A percentile compares a stretch with the other conserved stretches of the same genome.
Conservation (phyloP, 35 echinoderm and acorn worm species). For the Stichopus chloronotus region DNA sequence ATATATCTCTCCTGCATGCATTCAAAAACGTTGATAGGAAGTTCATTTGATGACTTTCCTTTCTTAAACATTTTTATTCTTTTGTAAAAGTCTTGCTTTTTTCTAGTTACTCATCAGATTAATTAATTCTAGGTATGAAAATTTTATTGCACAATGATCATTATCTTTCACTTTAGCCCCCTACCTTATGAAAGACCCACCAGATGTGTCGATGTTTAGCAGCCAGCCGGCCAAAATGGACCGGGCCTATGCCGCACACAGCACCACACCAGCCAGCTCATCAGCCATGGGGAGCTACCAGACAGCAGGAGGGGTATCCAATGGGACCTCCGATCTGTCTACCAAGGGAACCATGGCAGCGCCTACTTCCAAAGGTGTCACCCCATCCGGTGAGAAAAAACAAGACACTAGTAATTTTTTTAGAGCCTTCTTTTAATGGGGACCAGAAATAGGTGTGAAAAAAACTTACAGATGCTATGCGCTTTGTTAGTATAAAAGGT, state of each 20-base stretch:
- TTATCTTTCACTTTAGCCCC: conserved; percentile 61
- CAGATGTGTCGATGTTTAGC: conserved; percentile 79
- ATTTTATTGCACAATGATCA: not conserved
- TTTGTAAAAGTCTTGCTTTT: no score
- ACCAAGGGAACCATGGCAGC: conserved; percentile 52
- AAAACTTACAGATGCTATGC: no score
- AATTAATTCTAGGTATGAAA: no score
- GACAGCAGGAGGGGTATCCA: not conserved
- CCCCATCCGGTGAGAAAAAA: conserved; percentile 5
- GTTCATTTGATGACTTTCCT: no score
- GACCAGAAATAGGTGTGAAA: no score
- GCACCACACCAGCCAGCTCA: not conserved
- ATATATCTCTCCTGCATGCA: no score
- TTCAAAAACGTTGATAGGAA: no score
- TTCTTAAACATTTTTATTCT: no score
- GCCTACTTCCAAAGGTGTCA: conserved; percentile 39
- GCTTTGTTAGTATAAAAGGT: no score
- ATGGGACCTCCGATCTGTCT: not conserved
- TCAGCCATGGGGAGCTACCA: conserved; percentile 43
- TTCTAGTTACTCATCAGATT: no score
- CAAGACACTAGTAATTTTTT: not conserved
- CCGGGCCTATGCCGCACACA: conserved; percentile 22
- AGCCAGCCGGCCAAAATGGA: conserved; percentile 61
- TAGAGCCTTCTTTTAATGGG: no score
- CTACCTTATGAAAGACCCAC: conserved; percentile 75